phyloP scores from a whole-genome alignment of 1,140 invertebrate species.

The Belonocnema kinseyi region DNA sequence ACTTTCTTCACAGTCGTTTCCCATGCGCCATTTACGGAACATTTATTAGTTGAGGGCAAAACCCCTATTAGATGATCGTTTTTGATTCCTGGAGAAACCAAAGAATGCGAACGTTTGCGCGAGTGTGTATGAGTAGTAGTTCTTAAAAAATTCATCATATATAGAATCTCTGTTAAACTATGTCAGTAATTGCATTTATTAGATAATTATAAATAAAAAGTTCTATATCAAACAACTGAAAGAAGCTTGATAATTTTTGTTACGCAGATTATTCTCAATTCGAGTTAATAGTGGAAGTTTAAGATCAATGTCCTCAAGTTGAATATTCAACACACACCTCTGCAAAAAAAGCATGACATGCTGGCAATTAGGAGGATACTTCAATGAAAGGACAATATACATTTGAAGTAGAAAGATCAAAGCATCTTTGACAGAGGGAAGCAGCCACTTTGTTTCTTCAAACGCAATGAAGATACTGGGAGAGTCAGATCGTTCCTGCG shows the following conservation, averaged over 20 bases:
- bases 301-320: constrained; percentile 20
- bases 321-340: constrained; percentile 13
- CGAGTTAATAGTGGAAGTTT: constrained; percentile 28
- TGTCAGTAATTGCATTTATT: constrained; percentile 20
- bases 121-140: constrained; percentile 13
- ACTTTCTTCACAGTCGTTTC: constrained; percentile 12
- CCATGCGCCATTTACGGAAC: constrained; percentile 3
- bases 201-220: constrained; percentile 16
- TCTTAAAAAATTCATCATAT: constrained; percentile 18
- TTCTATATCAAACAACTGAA: neutral
- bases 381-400: constrained; percentile 29
- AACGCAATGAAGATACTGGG: constrained; percentile 24
- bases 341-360: constrained; percentile 32
- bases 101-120: constrained; percentile 31
- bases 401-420: constrained; percentile 17
- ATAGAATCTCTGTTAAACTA: constrained; percentile 9
- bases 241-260: constrained; percentile 16
- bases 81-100: constrained; percentile 5
- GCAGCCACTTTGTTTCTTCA: constrained; percentile 13
- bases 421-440: constrained; percentile 26
- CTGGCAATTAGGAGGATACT: constrained; percentile 23
- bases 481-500: constrained; percentile 2
- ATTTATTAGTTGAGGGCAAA: constrained; percentile 11
- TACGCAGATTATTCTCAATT: constrained; percentile 30
- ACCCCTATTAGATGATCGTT: neutral